Base-by-base conservation (phyloP, 2,888 invertebrate species). In the Caradrina kadenii region DNA sequence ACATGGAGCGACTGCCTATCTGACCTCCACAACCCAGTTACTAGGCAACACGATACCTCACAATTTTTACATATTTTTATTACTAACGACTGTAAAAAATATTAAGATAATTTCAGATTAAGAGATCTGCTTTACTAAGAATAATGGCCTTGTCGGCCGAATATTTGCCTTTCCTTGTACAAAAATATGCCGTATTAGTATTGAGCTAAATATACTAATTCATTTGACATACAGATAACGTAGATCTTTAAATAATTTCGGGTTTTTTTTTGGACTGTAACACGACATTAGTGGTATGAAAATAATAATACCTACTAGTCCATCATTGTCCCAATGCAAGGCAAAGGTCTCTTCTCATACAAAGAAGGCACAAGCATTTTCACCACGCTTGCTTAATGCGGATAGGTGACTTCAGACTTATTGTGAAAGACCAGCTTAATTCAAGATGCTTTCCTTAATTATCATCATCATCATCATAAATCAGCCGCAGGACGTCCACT, bases 131-230 rank as follows among this genome's bases (percentile, higher is more conserved):
- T 42, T 53, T 58, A 45, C 15, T 49, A 15, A 26, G 11, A 53
- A 19, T 26, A 3, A 19, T 10, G 6, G 31, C 65, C 59, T 75
- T 68, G 58, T 0, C 7, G 21, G 1, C 21, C 59, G 1, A 19
- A 39, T 74, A 39, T 79, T 59, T 53, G 48, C 55, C n/a, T 45
- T 73, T 60, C 55, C 31, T 13, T 11, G 6, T 75, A 50, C 26
- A 5, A 48, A 50, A 56, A n/a, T 1, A 31, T 64, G 63, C 48
- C 5, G 48, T 64, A n/a, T 48, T 63, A 19, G 77, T 55, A 75
- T 54, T 60, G n/a, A 50, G 45, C 60, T 79, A 67, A 66, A 53
- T 66, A 42, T 68, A 45, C 79, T 65, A 69, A 79, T 62, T 59
- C 21, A 26, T 54, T 42, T 31, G 39, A 21, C 17, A 64, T 10